Evolutionary conservation across 2,113 vertebrate species (phyloP), one percentile per base, ranked within the genome.

Genomic region (Scartelaos histophorus): DNA sequence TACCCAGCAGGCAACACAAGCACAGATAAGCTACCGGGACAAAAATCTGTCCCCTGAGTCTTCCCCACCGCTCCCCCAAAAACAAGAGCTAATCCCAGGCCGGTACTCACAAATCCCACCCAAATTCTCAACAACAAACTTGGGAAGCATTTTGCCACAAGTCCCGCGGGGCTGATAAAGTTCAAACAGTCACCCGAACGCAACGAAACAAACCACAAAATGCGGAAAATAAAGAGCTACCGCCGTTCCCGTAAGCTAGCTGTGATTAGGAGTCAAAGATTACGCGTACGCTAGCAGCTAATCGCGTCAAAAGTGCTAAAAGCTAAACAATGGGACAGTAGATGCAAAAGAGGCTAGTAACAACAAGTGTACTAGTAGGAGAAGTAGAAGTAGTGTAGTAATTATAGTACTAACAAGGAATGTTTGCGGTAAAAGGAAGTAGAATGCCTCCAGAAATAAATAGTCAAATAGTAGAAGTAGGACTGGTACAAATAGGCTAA

Each of bases 181-280:
- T 93, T 93, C 90, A 94, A 93, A 93, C 92, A 92, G 88, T 88
- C 87, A 90, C 83, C 85, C 79, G 83, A 91, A 87, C 70, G 75
- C 69, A 66, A 47, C 34, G 70, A 49, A 46, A 22, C n/a, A 43
- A 64, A 60, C 24, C 78, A 34, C 58, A 74, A 70, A 78, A 79
- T 74, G 71, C 62, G 58, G 65, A 75, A 78, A 53, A 43, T 47
- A 67, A 67, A 71, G 24, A 47, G 54, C 61, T 68, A 45, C 75
- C 15, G 29, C 13, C 12, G 74, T 84, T 86, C 79, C 92, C 81
- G 24, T 16, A 61, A 61, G 58, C 25, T 61, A 34, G 58, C 2
- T 5, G 94, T 97, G 96, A 98, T 95, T 95, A 95, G 95, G 91
- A 96, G 93, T 94, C 95, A 96, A 96, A 95, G 92, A 92, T 91